Conservation (phyloP, 2,888 invertebrate species). For the Mythimna ferrago region DNA sequence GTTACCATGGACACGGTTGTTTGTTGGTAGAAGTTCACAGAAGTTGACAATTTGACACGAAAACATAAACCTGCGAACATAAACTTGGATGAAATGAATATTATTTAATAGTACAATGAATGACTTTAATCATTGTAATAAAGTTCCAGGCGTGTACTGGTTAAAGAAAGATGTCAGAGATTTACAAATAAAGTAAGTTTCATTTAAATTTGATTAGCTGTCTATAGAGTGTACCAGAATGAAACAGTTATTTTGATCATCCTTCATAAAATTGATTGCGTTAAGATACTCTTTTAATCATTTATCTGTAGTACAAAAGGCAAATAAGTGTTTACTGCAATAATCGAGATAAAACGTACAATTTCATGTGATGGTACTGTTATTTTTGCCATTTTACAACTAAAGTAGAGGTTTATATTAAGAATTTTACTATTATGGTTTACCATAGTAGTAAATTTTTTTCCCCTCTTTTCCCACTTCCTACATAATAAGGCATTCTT, state of each 20-base stretch:
- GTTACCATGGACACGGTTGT: too few relatives aligned
- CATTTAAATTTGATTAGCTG: not conserved
- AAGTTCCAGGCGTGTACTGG: constrained; percentile 87
- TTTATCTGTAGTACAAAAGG: not conserved
- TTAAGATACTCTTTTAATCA: not conserved
- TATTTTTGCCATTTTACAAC: too few relatives aligned
- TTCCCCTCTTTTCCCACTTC: too few relatives aligned
- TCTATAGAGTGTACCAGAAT: not conserved
- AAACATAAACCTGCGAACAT: too few relatives aligned
- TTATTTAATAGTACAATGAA: constrained; percentile 71
- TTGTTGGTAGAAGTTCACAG: too few relatives aligned
- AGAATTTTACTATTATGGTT: too few relatives aligned
- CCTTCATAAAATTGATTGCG: not conserved
- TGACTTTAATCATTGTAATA: constrained; percentile 81
- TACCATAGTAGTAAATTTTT: too few relatives aligned
- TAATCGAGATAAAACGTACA: too few relatives aligned
- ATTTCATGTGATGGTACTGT: not conserved
- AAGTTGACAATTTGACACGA: too few relatives aligned
- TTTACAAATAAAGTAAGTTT: constrained; percentile 88
- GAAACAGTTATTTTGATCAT: not conserved
- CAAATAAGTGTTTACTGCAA: too few relatives aligned
- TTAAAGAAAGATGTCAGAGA: constrained; percentile 86
- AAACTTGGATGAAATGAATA: not conserved
- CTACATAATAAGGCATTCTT: too few relatives aligned
- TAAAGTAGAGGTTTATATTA: too few relatives aligned